phyloP scores from a whole-genome alignment of 2,888 invertebrate species.

The Lasius fuliginosus region DNA sequence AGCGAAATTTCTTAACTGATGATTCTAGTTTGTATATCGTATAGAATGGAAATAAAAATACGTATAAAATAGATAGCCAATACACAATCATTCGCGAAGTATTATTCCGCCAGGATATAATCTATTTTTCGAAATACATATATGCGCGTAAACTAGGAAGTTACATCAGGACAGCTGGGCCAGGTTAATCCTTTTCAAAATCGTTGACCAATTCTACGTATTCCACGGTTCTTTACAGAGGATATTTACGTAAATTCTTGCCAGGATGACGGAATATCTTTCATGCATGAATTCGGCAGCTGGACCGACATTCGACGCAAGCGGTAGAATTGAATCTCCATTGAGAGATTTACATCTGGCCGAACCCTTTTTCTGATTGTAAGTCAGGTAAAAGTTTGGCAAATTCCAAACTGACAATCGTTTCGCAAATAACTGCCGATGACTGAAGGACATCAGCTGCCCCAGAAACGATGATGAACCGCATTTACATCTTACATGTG shows the following conservation, averaged over 20 bases:
- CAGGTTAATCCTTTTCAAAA: slow-evolving; percentile 76
- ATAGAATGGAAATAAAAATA: background rate
- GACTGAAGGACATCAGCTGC: slow-evolving; percentile 34
- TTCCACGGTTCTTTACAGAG: slow-evolving; percentile 65
- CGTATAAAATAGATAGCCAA: background rate
- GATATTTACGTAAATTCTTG: slow-evolving; percentile 80
- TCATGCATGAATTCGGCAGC: slow-evolving; percentile 44
- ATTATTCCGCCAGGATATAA: background rate
- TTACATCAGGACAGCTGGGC: slow-evolving; percentile 74
- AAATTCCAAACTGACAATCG: slow-evolving; percentile 1
- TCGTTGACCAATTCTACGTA: slow-evolving; percentile 15
- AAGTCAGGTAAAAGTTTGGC: slow-evolving; percentile 41
- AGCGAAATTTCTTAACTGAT: background rate
- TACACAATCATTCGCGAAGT: background rate
- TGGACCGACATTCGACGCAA: slow-evolving; percentile 29
- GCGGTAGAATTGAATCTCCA: slow-evolving; percentile 17
- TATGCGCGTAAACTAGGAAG: slow-evolving; percentile 28
- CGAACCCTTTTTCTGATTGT: slow-evolving; percentile 36
- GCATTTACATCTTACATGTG: background rate
- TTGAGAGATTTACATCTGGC: slow-evolving; percentile 68
- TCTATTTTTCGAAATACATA: slow-evolving; percentile 28
- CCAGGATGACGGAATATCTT: slow-evolving; percentile 67
- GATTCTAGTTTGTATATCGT: background rate
- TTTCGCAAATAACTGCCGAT: slow-evolving; percentile 38
- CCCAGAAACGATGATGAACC: background rate